Base-by-base conservation (phyloP, 2,888 invertebrate genomes). In the Empis livida region DNA sequence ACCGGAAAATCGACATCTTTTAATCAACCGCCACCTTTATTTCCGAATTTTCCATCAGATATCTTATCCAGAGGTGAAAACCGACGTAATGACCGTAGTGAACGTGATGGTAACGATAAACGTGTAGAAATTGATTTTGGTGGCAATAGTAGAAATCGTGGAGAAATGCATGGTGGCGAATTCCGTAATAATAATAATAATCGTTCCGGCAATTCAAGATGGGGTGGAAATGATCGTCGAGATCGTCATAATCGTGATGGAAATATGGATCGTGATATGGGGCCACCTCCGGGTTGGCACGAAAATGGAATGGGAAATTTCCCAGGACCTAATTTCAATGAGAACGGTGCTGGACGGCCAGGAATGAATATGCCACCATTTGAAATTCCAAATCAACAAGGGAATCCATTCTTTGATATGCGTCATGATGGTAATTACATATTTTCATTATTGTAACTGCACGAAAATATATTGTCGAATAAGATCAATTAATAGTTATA, bases 111-210 rank as follows among this genome's bases (percentile, higher is more conserved):
- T 20, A 51, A 56, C 46, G 55, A 54, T 51, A 58, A 54, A 56
- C 47, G 44, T 39, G 30, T 42, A n/a, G 35, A 35, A 35, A 35
- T 31, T 55, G 61, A 32, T n/a, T 53, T 58, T 14, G 57, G 57
- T 2, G 49, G 54, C 3, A 55, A 56, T 13, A 50, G 51, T 2
- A 48, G 47, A 4, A 58, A 61, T 2, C 62, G 65, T 13, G 65
- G 66, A 64, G 59, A 64, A 6, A 64, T 74, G 0, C 76, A 77
- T 32, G 72, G 49, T 4, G 73, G 55, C 57, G 76, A 59, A 2
- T 58, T 73, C 9, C 73, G 73, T 69, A 73, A 73, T 59, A 74
- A 74, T 72, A 73, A 73, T 16, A 73, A 73, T 56, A 74, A 74
- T 31, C 48, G 51, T 1, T 35, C 44, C 1, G 46, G 8, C 8